phyloP scores from a whole-genome alignment of 2,888 invertebrate species.

The Polietes domitor region DNA sequence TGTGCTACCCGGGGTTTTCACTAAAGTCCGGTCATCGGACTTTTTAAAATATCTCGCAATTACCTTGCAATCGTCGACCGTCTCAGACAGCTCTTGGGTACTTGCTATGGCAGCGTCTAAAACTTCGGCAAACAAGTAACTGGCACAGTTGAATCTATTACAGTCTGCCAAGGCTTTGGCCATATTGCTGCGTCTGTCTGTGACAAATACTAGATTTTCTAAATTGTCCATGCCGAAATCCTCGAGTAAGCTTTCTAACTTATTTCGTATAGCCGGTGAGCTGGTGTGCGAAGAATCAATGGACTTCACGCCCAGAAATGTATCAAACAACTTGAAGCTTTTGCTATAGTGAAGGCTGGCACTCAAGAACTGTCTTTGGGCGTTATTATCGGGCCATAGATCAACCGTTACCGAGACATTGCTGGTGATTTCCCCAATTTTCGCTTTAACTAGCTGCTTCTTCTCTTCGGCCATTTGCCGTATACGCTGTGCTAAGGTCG shows the following conservation, averaged over 20 bases:
- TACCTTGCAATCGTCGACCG: background rate
- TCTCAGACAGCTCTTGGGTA: background rate
- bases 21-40: background rate
- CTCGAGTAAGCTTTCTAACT: background rate
- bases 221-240: background rate
- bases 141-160: background rate
- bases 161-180: background rate
- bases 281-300: background rate
- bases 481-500: background rate
- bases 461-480: background rate
- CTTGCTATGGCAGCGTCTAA: background rate
- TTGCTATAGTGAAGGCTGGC: background rate
- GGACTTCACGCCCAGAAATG: background rate
- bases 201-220: background rate
- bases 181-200: background rate
- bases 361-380: background rate
- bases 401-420: background rate
- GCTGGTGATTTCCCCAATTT: background rate
- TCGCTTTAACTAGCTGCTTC: background rate
- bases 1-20: background rate
- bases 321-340: background rate
- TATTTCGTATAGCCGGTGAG: background rate
- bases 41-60: background rate
- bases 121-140: background rate
- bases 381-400: background rate